Percentiles rank a stretch among this genome's conserved stretches.
Evolutionary conservation across 2,888 invertebrate genomes (phyloP).

Genomic region (Heterodera filipjevi): DNA sequence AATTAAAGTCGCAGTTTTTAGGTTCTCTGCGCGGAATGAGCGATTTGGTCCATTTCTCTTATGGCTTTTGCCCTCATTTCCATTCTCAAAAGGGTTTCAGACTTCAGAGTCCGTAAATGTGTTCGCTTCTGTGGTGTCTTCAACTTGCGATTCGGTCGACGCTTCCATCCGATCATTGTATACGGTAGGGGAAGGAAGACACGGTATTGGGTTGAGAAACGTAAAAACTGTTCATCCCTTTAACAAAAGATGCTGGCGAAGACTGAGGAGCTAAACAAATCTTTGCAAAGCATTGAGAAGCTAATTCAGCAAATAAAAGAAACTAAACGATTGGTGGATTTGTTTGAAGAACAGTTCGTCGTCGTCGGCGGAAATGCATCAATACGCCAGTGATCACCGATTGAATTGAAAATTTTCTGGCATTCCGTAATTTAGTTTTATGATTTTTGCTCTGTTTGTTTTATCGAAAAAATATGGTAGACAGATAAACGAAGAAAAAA

Average conservation of each 20-base stretch:
- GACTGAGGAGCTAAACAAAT: slow-evolving; percentile 58
- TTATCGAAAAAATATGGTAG: neutral
- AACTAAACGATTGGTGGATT: slow-evolving; percentile 56
- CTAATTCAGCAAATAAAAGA: slow-evolving; percentile 59
- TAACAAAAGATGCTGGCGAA: slow-evolving; percentile 56
- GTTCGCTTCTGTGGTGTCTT: slow-evolving; percentile 52
- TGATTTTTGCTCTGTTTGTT: neutral
- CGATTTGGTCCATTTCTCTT: slow-evolving; percentile 42
- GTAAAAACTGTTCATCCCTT: neutral
- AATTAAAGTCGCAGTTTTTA: slow-evolving; percentile 22
- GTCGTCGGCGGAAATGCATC: neutral
- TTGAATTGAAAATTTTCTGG: neutral
- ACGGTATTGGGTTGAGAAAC: neutral
- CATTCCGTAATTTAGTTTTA: neutral
- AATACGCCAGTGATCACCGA: neutral
- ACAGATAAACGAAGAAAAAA: neutral
- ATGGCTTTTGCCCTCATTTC: slow-evolving; percentile 21
- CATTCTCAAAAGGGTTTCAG: slow-evolving; percentile 55
- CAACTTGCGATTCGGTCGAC: slow-evolving; percentile 59
- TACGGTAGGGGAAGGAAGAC: slow-evolving; percentile 46
- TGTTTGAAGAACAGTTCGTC: slow-evolving; percentile 46
- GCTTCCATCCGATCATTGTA: slow-evolving; percentile 57
- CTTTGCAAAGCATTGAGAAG: slow-evolving; percentile 53
- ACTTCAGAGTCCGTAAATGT: slow-evolving; percentile 57
- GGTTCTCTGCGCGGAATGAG: slow-evolving; percentile 59